phyloP scores from a whole-genome alignment of 2,113 vertebrate species.

The Aramus guarauna region DNA sequence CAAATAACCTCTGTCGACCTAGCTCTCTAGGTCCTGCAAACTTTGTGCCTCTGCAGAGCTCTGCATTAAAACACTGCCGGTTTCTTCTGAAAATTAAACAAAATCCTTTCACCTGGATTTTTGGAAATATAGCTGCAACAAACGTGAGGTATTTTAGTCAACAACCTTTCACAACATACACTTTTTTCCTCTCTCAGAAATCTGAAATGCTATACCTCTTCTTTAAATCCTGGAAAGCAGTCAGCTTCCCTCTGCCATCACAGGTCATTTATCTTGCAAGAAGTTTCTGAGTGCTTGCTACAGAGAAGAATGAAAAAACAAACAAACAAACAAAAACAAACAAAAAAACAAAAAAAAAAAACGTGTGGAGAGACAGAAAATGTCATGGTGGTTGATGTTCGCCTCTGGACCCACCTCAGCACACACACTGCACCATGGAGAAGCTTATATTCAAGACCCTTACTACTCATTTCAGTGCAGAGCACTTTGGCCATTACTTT shows the following conservation, averaged over 20 bases:
- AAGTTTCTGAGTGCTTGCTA: neutral
- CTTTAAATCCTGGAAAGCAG: conserved; percentile 15
- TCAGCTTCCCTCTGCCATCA: neutral
- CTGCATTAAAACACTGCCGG: neutral
- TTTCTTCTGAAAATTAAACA: neutral
- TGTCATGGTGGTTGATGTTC: neutral
- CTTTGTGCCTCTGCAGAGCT: neutral
- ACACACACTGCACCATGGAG: neutral
- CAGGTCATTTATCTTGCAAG: conserved; percentile 37
- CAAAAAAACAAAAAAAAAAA: too few species aligned
- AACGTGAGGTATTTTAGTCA: neutral
- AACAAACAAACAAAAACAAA: too few species aligned
- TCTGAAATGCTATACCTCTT: neutral
- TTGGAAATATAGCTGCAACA: neutral
- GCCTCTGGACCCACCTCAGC: neutral
- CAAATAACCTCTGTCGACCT: conserved; percentile 7
- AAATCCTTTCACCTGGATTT: neutral
- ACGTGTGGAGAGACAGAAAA: neutral
- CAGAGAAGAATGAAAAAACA: neutral
- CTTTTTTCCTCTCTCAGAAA: neutral
- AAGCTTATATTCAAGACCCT: neutral
- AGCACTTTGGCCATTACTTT: neutral
- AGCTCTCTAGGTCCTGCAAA: neutral
- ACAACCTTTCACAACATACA: neutral
- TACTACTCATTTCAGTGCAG: neutral